Percentiles rank a stretch among this genome's conserved stretches.
phyloP scores from a whole-genome alignment of 2,888 invertebrate species.

The Idaea straminata region DNA sequence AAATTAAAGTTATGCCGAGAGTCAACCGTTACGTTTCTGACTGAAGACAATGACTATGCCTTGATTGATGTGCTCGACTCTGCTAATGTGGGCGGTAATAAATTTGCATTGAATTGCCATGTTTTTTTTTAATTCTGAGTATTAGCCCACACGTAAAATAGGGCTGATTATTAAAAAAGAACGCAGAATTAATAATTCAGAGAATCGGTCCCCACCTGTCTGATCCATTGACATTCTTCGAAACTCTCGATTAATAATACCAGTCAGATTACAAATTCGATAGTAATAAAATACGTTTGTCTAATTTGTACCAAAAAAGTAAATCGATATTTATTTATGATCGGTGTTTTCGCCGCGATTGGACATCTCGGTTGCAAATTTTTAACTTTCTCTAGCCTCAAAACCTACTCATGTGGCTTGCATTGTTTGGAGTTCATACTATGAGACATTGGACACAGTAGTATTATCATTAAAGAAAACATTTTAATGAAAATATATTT shows the following conservation, averaged over 20 bases:
- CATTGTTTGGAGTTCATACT: slow-evolving; percentile 65
- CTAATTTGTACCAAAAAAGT: slow-evolving; percentile 22
- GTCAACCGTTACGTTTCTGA: slow-evolving; percentile 26
- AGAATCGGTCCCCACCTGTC: neutral
- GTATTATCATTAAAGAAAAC: slow-evolving; percentile 9
- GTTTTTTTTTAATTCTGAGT: slow-evolving; percentile 52
- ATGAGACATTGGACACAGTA: slow-evolving; percentile 32
- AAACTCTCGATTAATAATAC: neutral
- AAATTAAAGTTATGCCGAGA: slow-evolving; percentile 51
- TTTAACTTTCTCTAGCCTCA: slow-evolving; percentile 78
- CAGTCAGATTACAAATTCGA: slow-evolving; percentile 1
- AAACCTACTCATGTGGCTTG: slow-evolving; percentile 65
- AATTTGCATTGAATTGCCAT: slow-evolving; percentile 75
- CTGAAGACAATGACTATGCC: slow-evolving; percentile 49
- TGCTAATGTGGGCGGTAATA: slow-evolving; percentile 54
- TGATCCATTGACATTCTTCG: neutral
- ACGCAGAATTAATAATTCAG: neutral
- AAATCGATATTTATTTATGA: slow-evolving; percentile 37
- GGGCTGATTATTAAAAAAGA: neutral
- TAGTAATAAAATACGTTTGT: slow-evolving; percentile 6
- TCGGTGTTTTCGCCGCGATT: slow-evolving; percentile 44
- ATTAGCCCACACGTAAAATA: slow-evolving; percentile 50
- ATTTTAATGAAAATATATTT: slow-evolving; percentile 20
- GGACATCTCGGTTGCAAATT: slow-evolving; percentile 63
- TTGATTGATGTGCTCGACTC: slow-evolving; percentile 67